Evolutionary conservation across 1,140 invertebrate genomes (phyloP).

Genomic region (Trichonephila clavipes): DNA sequence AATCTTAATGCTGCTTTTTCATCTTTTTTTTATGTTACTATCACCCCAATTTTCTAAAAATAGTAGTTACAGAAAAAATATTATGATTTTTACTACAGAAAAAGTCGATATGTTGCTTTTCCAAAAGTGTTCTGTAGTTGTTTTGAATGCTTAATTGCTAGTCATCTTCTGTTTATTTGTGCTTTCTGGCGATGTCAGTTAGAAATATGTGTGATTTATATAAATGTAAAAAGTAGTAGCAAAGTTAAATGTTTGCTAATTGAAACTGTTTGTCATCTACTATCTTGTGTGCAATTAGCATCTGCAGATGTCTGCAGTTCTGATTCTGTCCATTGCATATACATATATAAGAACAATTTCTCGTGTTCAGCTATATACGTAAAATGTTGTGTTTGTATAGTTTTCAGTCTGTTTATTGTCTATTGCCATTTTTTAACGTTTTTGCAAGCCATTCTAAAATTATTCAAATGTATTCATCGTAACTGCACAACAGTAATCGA

Average conservation of each 20-base stretch:
- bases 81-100: not conserved
- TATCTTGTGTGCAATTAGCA: not conserved
- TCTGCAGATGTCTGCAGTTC: not conserved
- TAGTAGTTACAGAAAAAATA: not conserved
- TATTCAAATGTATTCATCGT: too few relatives aligned
- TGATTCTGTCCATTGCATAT: constrained; percentile 14
- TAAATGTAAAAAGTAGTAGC: not conserved
- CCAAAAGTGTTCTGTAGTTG: not conserved
- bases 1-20: not conserved
- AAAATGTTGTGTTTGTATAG: not conserved
- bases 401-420: not conserved
- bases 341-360: not conserved
- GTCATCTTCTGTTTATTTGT: not conserved
- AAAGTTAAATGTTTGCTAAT: not conserved
- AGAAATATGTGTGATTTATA: not conserved
- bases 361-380: not conserved
- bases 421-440: not conserved
- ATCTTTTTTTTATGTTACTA: not conserved
- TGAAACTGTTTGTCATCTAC: not conserved
- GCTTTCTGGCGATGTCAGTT: too few relatives aligned
- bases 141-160: not conserved
- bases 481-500: too few relatives aligned
- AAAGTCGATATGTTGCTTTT: not conserved
- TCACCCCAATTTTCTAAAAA: not conserved
- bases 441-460: too few relatives aligned